A percentile compares a stretch with the other conserved stretches of the same genome.
Conservation (phyloP, 1,140 invertebrate species). For the Bombus superbus region DNA sequence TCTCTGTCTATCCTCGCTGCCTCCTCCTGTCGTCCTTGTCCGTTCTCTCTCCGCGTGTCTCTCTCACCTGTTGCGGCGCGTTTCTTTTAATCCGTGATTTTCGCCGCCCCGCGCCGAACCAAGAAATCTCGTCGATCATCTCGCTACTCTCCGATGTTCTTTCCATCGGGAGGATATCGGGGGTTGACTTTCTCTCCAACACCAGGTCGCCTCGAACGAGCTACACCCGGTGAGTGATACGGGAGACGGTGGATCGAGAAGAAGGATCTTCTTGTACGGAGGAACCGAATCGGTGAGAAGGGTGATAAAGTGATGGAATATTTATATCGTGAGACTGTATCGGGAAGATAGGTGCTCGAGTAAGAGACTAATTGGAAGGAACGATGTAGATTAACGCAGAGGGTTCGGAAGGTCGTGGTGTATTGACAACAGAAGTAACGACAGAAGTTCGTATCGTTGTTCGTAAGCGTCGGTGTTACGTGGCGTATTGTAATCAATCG, state of each 20-base stretch:
- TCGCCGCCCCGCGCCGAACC: slow-evolving; percentile 26
- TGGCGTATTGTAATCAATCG: neutral
- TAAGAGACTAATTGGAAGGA: neutral
- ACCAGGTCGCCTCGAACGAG: neutral
- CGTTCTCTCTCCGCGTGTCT: slow-evolving; percentile 19
- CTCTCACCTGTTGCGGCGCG: slow-evolving; percentile 58
- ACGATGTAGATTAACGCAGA: neutral
- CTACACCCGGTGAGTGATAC: neutral
- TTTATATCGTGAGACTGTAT: neutral
- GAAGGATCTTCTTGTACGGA: neutral
- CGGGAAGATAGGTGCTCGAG: neutral
- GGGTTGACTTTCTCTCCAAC: neutral
- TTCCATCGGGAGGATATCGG: neutral
- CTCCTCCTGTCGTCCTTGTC: slow-evolving; percentile 25
- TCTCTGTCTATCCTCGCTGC: slow-evolving; percentile 33
- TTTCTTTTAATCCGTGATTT: slow-evolving; percentile 52
- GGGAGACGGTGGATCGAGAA: neutral
- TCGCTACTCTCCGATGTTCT: neutral
- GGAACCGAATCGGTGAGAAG: neutral
- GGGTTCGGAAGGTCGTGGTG: neutral
- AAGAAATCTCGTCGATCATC: neutral
- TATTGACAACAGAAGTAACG: slow-evolving; percentile 18
- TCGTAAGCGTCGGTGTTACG: slow-evolving; percentile 24
- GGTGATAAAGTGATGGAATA: neutral
- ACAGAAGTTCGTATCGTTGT: neutral